Evolutionary conservation across 1,140 invertebrate species (phyloP), one percentile per base, ranked within the genome.

Genomic region (Metaphire vulgaris): DNA sequence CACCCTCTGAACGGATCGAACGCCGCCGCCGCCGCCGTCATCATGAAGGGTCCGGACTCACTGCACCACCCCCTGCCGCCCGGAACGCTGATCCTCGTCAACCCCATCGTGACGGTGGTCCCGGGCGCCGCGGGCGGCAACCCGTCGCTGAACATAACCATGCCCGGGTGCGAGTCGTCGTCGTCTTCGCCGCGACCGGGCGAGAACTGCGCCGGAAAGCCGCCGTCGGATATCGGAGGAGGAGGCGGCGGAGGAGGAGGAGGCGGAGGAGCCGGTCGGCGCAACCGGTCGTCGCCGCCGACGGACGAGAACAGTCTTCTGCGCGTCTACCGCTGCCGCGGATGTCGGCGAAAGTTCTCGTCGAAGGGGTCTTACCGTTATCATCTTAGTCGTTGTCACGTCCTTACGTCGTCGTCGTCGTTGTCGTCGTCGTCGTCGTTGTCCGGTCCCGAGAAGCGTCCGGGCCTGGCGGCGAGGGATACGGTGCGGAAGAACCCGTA

Each of bases 331-430:
- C 68, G 29, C n/a, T 33, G 67, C 67, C 56, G 64, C n/a, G 34
- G 66, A 81, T 98, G 96, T 88, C 95, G 97, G 86, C 95, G 95
- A 26, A 93, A 94, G 14, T 97, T 98, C 84, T 93, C 95, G 74
- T 97, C 95, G 0, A 97, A 97, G 86, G 95, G 95, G 33, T 95
- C 95, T 0, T 98, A 97, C 86, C 90, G 96, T 80, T 95, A 97
- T 86, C 96, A 98, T 83, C 87, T 98, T 75, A 96, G 94, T 72
- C 96, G 97, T 83, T 96, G 96, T 91, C 95, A 98, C 86, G 94
- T 97, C 30, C 83, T 82, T 1, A 82, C 81, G 41, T 82, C 83
- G 15, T 82, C 83, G 76, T 81, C 70, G 81, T 82, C 82, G 97
- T 97, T 84, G 95, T 97, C 80, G 92, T 92, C 15, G 91, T 92